Evolutionary conservation across 2,797 vertebrate genomes (phyloP).

Genomic region (Rachycentron canadum): DNA sequence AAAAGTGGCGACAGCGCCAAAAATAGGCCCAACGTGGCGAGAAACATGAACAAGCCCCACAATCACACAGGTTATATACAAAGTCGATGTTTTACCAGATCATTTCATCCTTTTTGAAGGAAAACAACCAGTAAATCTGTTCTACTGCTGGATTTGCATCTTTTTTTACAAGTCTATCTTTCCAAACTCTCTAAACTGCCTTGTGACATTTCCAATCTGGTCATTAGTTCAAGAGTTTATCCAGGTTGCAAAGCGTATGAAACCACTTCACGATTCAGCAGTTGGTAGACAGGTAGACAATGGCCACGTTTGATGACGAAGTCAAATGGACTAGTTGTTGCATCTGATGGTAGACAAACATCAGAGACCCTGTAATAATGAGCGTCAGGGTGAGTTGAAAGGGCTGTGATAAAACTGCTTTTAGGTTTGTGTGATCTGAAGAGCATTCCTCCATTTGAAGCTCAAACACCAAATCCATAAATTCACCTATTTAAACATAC

Average conservation of each 20-base stretch:
- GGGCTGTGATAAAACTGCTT: background rate
- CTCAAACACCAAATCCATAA: conserved; percentile 33
- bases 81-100: background rate
- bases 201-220: background rate
- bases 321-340: no score
- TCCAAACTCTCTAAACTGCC: background rate
- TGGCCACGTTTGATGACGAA: no score
- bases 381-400: background rate
- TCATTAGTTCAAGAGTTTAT: conserved; percentile 1
- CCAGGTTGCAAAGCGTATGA: background rate
- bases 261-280: background rate
- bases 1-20: background rate
- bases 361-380: background rate
- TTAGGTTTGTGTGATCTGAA: background rate
- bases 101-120: background rate
- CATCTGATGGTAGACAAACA: no score
- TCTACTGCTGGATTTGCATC: background rate
- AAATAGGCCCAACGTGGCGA: background rate
- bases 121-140: background rate
- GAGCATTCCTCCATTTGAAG: background rate
- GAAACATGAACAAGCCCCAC: background rate
- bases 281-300: no score
- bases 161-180: background rate
- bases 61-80: background rate
- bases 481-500: conserved; percentile 27